These are phyloP conservation scores for Micronycteris hirsuta DNA, from an alignment of 2,113 vertebrate genomes.

Conservation along the genomic window DNA sequence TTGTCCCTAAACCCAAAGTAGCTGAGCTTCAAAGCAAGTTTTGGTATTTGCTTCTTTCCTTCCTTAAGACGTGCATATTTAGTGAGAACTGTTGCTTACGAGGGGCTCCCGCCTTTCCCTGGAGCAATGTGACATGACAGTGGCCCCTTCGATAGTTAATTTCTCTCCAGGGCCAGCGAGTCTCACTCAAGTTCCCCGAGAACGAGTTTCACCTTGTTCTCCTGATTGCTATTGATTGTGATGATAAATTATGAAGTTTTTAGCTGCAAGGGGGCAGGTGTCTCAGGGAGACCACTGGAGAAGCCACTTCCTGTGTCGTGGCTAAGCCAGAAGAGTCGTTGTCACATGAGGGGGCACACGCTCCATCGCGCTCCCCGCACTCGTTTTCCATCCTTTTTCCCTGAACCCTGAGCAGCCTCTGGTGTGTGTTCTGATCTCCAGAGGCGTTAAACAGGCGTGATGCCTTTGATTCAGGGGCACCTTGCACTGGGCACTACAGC, in stretches of 20 bases:
- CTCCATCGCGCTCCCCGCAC: rapidly evolving
- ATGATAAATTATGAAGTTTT: not conserved
- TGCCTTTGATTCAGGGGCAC: not conserved
- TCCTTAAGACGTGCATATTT: not conserved
- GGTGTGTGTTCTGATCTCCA: not conserved
- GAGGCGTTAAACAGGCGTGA: not conserved
- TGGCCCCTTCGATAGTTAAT: not conserved
- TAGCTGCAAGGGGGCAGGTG: not conserved
- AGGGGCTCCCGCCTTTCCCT: not conserved
- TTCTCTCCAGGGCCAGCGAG: not conserved
- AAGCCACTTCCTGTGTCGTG: not conserved
- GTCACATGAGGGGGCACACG: rapidly evolving
- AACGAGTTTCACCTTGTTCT: not conserved
- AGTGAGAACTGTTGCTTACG: not conserved
- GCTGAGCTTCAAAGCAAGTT: not conserved
- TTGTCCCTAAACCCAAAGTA: not conserved
- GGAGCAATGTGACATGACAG: not conserved
- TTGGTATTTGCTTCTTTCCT: not conserved
- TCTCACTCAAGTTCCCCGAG: not conserved
- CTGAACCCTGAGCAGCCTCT: not conserved
- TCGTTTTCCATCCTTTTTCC: rapidly evolving
- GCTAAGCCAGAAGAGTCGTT: not conserved
- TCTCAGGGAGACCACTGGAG: not conserved
- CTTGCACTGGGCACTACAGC: rapidly evolving
- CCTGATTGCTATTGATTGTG: not conserved